Base-by-base conservation (phyloP, 2,797 vertebrate species). In the Alectoris magna region DNA sequence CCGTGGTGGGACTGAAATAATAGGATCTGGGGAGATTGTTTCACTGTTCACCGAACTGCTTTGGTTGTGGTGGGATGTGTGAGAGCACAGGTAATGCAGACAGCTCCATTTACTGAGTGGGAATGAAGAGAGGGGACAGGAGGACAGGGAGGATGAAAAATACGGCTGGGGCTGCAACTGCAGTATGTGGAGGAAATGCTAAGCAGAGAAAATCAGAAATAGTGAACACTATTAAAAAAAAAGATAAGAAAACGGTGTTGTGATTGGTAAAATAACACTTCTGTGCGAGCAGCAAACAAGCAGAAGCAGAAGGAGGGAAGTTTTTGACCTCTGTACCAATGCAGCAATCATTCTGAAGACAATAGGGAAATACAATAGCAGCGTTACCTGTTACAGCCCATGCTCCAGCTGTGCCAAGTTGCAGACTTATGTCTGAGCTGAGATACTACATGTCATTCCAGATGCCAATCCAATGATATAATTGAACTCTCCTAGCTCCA, bases 291-390 rank as follows among this genome's bases (percentile, higher is more conserved):
- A n/a, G 82, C 53, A 78, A 91, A 64, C 58, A 91, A 71, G 62
- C 21, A 90, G 69, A 29, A 15, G 49, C 36, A 64, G 44, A 56
- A 78, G 21, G 80, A 96, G 91, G 49, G 83, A 92, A 74, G 69
- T 74, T 39, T 93, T 90, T 84, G 94, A 97, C 94, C 95, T 96
- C 91, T 77, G 78, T 34, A 92, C 58, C 81, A 87, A 79, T 26
- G 77, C 88, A 80, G 44, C 74, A 66, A 38, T 70, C 85, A 43
- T 74, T 79, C 91, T 80, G 59, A 59, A 96, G 94, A 95, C 94
- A 97, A 97, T 49, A 96, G 96, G 92, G 94, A 92, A 96, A 83
- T 74, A 96, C 85, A 96, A 98, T 91, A 97, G 95, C 88, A 91
- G 96, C 74, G 3, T 93, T 97, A 97, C 95, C 96, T 58, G 94